Conservation (phyloP, 2,888 invertebrate species). For the Clitarchus hookeri region DNA sequence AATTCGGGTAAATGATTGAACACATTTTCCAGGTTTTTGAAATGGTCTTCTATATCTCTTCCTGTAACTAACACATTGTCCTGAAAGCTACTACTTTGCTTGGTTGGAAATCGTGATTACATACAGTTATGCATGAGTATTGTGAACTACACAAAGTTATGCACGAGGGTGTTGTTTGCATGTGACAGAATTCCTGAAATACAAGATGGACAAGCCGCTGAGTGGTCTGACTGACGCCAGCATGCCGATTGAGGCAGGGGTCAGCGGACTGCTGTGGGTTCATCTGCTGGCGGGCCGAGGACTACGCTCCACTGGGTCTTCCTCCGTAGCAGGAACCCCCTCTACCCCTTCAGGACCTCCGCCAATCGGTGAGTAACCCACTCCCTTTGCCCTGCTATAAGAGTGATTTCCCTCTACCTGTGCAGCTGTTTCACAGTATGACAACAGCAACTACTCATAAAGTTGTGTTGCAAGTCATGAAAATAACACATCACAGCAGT, state of each 20-base stretch:
- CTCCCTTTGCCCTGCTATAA: not conserved
- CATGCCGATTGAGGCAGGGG: conserved; percentile 57
- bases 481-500: no score
- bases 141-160: not conserved
- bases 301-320: conserved; percentile 71
- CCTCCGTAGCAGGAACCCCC: conserved; percentile 72
- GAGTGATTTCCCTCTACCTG: no score
- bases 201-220: conserved; percentile 79
- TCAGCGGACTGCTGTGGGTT: conserved; percentile 89
- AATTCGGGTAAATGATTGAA: no score
- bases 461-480: no score
- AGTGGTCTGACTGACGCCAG: conserved; percentile 55
- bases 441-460: no score
- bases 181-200: conserved; percentile 78
- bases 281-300: conserved; percentile 88
- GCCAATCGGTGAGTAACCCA: conserved; percentile 51
- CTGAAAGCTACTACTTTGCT: no score
- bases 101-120: no score
- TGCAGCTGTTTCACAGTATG: no score
- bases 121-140: no score
- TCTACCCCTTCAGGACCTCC: conserved; percentile 61
- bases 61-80: no score
- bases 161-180: conserved; percentile 5
- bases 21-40: no score
- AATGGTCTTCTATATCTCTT: no score